These are phyloP conservation scores for Gymnothorax javanicus DNA, from an alignment of 2,797 vertebrate species.

Conservation along the genomic window DNA sequence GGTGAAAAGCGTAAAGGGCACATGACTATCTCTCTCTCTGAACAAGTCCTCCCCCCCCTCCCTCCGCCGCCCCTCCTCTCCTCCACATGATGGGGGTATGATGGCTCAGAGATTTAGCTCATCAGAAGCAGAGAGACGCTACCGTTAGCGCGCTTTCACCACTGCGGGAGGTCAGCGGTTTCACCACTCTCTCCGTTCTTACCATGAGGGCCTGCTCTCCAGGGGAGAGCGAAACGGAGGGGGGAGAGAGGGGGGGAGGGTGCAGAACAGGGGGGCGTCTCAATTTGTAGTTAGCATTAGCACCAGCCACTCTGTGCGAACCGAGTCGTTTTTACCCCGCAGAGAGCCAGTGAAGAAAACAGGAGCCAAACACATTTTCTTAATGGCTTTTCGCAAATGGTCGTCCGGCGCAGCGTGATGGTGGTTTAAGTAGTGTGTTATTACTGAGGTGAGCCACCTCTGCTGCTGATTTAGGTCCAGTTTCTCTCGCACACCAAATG, in stretches of 20 bases:
- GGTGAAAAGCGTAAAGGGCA: not conserved
- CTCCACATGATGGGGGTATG: not conserved
- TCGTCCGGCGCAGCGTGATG: too few species aligned
- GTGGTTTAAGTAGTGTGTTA: not conserved
- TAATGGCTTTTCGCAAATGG: not conserved
- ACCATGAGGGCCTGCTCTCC: conserved; percentile 33
- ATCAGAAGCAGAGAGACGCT: not conserved
- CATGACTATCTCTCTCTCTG: not conserved
- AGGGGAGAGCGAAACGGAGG: not conserved
- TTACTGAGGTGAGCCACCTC: not conserved
- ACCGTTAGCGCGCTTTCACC: conserved; percentile 28
- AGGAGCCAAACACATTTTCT: not conserved
- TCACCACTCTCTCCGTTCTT: conserved; percentile 21
- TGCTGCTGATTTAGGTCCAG: not conserved
- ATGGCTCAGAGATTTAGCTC: conserved; percentile 3
- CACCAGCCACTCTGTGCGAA: not conserved
- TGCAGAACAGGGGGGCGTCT: conserved; percentile 1
- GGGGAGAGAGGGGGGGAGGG: not conserved
- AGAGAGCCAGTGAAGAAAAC: not conserved
- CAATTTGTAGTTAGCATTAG: not conserved
- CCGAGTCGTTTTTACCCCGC: not conserved
- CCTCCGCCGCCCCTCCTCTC: not conserved
- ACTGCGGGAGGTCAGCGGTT: conserved; percentile 42
- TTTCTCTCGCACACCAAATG: not conserved
- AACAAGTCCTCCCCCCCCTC: not conserved